These are phyloP conservation scores for Wiebesia pumilae DNA, from an alignment of 1,140 invertebrate genomes.

Conservation along the genomic window DNA sequence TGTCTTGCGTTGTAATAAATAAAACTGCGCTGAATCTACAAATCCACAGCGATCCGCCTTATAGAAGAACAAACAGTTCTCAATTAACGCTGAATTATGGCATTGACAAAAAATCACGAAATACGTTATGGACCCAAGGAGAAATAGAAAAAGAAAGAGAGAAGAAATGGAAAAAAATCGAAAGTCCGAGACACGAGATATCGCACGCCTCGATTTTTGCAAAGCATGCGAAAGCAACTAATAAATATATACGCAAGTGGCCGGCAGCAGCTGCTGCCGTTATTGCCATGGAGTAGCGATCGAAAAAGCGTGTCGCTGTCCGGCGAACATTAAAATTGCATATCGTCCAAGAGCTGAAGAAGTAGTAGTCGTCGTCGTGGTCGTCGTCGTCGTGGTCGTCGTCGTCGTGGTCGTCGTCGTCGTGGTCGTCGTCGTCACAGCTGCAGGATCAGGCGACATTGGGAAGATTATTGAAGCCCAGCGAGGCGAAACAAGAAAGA, in stretches of 20 bases:
- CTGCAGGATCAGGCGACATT: slow-evolving; percentile 28
- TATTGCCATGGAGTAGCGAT: slow-evolving; percentile 37
- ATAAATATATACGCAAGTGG: slow-evolving; percentile 10
- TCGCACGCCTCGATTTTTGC: neutral
- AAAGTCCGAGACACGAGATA: slow-evolving; percentile 8
- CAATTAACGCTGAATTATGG: slow-evolving; percentile 48
- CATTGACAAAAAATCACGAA: slow-evolving; percentile 25
- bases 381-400: no score
- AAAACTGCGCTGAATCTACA: slow-evolving; percentile 14
- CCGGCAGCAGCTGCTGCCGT: neutral
- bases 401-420: no score
- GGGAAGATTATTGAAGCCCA: neutral
- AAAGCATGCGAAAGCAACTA: neutral
- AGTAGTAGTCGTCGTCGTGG: slow-evolving; percentile 26
- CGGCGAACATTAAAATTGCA: slow-evolving; percentile 44
- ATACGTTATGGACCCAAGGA: neutral
- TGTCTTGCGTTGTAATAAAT: slow-evolving; percentile 16
- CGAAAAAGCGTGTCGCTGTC: slow-evolving; percentile 47
- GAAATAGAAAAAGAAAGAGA: neutral
- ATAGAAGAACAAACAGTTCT: slow-evolving; percentile 40
- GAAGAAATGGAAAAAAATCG: slow-evolving; percentile 7
- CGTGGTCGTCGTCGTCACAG: slow-evolving; percentile 33
- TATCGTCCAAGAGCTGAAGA: neutral
- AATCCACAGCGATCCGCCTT: neutral
- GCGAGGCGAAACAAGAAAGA: neutral